Evolutionary conservation across 2,797 vertebrate genomes (phyloP), one percentile per base, ranked within the genome.

Genomic region (Manis javanica): DNA sequence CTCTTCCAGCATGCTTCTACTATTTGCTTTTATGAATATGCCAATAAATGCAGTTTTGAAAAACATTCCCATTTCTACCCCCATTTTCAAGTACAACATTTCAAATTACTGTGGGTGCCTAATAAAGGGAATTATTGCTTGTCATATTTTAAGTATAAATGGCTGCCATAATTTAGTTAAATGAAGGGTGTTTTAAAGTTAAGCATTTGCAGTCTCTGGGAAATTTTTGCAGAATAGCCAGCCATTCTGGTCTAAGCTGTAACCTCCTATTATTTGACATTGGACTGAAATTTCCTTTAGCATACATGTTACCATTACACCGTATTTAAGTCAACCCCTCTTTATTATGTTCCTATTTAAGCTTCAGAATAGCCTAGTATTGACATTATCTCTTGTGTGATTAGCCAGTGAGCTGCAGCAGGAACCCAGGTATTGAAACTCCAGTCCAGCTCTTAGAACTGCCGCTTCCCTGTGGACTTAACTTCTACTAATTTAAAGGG

Each of bases 41-140:
- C 64, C 53, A 84, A 46, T 87, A 94, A 89, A 69, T 87, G 57
- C 37, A 79, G 39, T 91, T 77, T 86, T 34, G 7, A 29, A 68
- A 63, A 57, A 15, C 5, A 86, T 59, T 88, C 34, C 39, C 39
- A 88, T 55, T 95, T 81, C 42, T 81, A 74, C 13, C 53, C 31
- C 34, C 61, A 68, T 90, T 90, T 96, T 90, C 82, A 96, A 96
- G 82, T 90, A 96, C 53, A 93, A 84, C 63, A 90, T 89, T 91
- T 96, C 86, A 93, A 94, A 63, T 51, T 94, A 57, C 34, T 94
- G 31, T 24, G n/a, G 49, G 37, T 31, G 93, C 15, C 90, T 68
- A 69, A 57, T 75, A 92, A 53, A 82, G n/a, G 59, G 23, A 55
- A 95, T 90, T 88, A 75, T 31, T 16, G 10, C 29, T 31, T 68